These are phyloP conservation scores for Gasterosteus nipponicus DNA, from an alignment of 2,113 vertebrate genomes.

Conservation along the genomic window DNA sequence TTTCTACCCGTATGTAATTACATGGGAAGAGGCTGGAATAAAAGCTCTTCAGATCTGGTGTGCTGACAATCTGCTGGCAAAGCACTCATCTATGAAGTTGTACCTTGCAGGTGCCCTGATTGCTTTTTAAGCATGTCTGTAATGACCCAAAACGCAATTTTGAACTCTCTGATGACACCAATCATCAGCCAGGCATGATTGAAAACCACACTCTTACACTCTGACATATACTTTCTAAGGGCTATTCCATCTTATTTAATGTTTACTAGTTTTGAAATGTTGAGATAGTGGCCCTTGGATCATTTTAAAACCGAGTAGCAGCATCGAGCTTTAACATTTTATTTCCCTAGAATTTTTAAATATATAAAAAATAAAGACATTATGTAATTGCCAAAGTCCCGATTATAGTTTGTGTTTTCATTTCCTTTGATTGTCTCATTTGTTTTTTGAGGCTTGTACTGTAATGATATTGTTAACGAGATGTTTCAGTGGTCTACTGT, in stretches of 20 bases:
- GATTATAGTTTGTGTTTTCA: constrained; percentile 59
- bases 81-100: constrained; percentile 41
- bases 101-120: constrained; percentile 40
- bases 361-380: constrained; percentile 36
- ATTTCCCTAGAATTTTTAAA: constrained; percentile 56
- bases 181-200: constrained; percentile 47
- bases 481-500: constrained; percentile 78
- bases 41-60: constrained; percentile 21
- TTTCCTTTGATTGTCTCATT: constrained; percentile 61
- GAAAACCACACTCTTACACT: constrained; percentile 49
- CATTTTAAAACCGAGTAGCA: constrained; percentile 74
- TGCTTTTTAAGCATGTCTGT: constrained; percentile 48
- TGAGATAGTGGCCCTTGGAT: constrained; percentile 70
- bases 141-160: constrained; percentile 41
- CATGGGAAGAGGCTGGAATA: constrained; percentile 7
- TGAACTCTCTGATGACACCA: constrained; percentile 41
- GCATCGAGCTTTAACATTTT: constrained; percentile 76
- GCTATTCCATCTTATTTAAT: constrained; percentile 81
- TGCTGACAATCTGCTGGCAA: constrained; percentile 52
- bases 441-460: constrained; percentile 74
- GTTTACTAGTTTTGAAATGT: constrained; percentile 74
- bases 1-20: constrained; percentile 6
- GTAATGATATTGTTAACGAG: constrained; percentile 79
- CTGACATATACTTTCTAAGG: constrained; percentile 75
- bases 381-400: constrained; percentile 82